A percentile compares a stretch with the other conserved stretches of the same genome.
These are phyloP conservation scores for Meteorus colon DNA, from an alignment of 2,888 invertebrate species.

Conservation along the genomic window DNA sequence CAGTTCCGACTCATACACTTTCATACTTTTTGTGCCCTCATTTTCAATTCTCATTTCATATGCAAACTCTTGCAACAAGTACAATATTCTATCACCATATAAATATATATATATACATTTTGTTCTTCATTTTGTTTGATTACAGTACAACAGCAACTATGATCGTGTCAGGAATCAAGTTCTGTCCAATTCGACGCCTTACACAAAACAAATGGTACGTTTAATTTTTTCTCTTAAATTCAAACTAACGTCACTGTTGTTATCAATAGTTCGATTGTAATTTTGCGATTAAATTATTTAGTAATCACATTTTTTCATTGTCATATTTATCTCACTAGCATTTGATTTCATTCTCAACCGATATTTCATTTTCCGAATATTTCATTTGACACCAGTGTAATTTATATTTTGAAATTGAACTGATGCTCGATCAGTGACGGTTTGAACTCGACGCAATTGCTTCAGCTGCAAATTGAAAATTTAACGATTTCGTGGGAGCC, in stretches of 20 bases:
- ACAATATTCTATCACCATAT: slow-evolving; percentile 22
- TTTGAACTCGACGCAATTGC: not conserved
- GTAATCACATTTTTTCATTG: not conserved
- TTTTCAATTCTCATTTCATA: slow-evolving; percentile 17
- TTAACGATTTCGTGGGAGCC: slow-evolving; percentile 55
- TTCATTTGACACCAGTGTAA: not conserved
- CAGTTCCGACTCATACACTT: not conserved
- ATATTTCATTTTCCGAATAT: too few species aligned
- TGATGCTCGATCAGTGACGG: not conserved
- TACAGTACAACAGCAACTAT: slow-evolving; percentile 71
- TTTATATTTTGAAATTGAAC: not conserved
- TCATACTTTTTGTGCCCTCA: slow-evolving; percentile 20
- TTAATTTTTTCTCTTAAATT: slow-evolving; percentile 3
- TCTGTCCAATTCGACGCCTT: slow-evolving; percentile 28
- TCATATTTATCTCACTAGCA: too few species aligned
- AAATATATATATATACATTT: not conserved
- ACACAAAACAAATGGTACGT: slow-evolving; percentile 22
- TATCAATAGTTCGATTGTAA: not conserved
- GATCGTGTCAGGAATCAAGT: slow-evolving; percentile 56
- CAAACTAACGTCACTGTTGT: slow-evolving; percentile 4
- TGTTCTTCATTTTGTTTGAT: slow-evolving; percentile 50
- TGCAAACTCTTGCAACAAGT: slow-evolving; percentile 1
- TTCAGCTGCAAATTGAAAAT: slow-evolving; percentile 56
- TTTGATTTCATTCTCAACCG: too few species aligned
- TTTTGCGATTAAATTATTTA: not conserved